Base-by-base conservation (phyloP, 2,797 vertebrate genomes). In the Etheostoma nigrum region DNA sequence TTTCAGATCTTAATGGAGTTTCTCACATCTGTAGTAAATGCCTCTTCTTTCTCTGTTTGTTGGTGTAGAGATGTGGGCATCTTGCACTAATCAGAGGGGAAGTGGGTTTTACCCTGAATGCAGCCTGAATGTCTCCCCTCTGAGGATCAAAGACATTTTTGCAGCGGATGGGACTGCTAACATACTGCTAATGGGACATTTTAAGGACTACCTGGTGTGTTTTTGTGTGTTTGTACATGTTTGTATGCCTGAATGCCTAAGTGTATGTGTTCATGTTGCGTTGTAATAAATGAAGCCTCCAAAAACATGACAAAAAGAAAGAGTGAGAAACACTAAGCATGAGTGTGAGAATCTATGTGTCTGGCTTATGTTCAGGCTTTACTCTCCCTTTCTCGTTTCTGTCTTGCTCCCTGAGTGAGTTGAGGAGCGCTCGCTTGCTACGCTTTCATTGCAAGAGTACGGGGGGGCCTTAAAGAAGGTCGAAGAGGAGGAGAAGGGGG, bases 1-100 rank as follows among this genome's bases (percentile, higher is more conserved):
- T 70, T 76, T 86, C 89, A 72, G 76, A 52, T 87, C 81, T 92
- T 93, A 93, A 95, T 94, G 92, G 93, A 90, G 78, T 81, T 92
- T 71, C 10, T 83, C 84, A 80, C 84, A 61, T 90, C 84, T 81
- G 87, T 87, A 86, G 86, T 87, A 85, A 85, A 83, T 74, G 55
- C 71, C 72, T 83, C 61, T n/a, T 63, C 73, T 55, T 11, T 61
- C 57, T 45, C 58, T 69, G 72, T 49, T 47, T 45, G 40, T 67
- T 45, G 68, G 48, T 52, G 82, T 47, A 18, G 48, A 51, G 70
- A 68, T 75, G 86, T 55, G 67, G 45, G 82, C 51, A 9, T 88
- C 67, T 55, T 69, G 36, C 47, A 27, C 67, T 81, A 82, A 47
- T 74, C 63, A 75, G 77, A 70, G 76, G 65, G 86, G 85, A 88